Conservation (phyloP, 2,888 invertebrate species). For the Lissocephala sabroskyi region DNA sequence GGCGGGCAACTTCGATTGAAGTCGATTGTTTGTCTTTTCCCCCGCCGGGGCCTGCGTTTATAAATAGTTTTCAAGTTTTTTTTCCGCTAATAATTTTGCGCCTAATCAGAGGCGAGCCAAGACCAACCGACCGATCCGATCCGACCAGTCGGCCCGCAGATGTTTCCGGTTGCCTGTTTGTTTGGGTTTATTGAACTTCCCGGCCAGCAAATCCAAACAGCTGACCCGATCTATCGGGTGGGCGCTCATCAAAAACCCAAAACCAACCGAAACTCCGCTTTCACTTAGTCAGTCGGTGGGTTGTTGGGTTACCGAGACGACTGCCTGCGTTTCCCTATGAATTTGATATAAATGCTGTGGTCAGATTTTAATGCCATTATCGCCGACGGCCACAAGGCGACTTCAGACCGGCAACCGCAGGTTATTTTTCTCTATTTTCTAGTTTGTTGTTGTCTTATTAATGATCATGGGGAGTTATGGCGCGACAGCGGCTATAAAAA, state of each 20-base stretch:
- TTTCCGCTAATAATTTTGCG: constrained; percentile 42
- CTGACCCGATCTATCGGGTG: constrained; percentile 10
- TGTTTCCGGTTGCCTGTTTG: constrained; percentile 49
- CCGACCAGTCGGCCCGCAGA: constrained; percentile 30
- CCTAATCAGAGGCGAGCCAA: constrained; percentile 44
- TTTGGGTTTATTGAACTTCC: constrained; percentile 46
- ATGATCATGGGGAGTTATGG: no score
- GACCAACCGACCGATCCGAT: not conserved
- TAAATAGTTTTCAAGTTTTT: constrained; percentile 31
- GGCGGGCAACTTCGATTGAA: constrained; percentile 39
- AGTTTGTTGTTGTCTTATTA: no score
- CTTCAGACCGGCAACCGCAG: no score
- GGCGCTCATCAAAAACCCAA: no score
- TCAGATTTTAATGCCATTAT: no score
- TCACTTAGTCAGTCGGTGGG: constrained; percentile 36
- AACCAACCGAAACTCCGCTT: no score
- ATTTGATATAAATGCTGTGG: no score
- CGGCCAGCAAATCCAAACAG: not conserved
- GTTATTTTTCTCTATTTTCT: no score
- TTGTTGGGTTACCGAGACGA: no score
- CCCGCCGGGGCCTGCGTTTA: constrained; percentile 39
- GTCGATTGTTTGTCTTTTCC: constrained; percentile 37
- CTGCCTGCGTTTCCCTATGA: no score
- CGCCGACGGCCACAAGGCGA: no score
- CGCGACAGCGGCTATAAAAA: no score